phyloP scores from a whole-genome alignment of 1,140 invertebrate genomes.

The Akabosia matsudoensis region DNA sequence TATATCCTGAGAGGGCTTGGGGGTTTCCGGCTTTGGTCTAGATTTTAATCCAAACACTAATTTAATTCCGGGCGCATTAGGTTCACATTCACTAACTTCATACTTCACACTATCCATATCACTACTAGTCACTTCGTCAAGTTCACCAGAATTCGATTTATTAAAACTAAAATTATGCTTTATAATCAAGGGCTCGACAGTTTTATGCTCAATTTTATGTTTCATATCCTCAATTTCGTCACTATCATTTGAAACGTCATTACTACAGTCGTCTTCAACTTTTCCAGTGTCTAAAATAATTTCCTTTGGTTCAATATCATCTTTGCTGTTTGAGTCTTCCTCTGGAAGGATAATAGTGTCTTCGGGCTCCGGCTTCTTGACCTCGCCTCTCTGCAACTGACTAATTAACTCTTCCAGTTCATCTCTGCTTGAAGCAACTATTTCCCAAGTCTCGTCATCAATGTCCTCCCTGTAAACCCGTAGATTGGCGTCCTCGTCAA shows the following conservation, averaged over 20 bases:
- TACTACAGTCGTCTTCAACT: slow-evolving; percentile 48
- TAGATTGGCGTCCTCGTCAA: slow-evolving; percentile 81
- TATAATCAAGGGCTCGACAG: not conserved
- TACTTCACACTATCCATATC: not conserved
- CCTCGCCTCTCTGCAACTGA: slow-evolving; percentile 65
- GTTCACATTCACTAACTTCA: not conserved
- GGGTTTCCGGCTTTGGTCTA: not conserved
- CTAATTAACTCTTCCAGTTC: slow-evolving; percentile 71
- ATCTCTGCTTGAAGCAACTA: slow-evolving; percentile 72
- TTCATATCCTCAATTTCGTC: slow-evolving; percentile 44
- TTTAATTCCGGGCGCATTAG: not conserved
- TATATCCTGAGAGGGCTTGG: too few relatives aligned
- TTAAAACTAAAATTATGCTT: not conserved
- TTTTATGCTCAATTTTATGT: not conserved
- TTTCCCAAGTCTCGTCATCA: slow-evolving; percentile 91
- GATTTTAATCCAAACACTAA: slow-evolving; percentile 10
- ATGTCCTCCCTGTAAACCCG: slow-evolving; percentile 89
- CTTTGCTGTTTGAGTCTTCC: slow-evolving; percentile 13
- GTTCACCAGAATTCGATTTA: not conserved
- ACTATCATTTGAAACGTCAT: slow-evolving; percentile 17
- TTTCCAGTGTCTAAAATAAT: slow-evolving; percentile 31
- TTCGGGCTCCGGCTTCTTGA: slow-evolving; percentile 46
- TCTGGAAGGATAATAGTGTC: not conserved
- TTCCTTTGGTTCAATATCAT: slow-evolving; percentile 24
- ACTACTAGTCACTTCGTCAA: too few relatives aligned